Evolutionary conservation across 2,113 vertebrate species (phyloP).

Genomic region (Amblyornis subalaris): DNA sequence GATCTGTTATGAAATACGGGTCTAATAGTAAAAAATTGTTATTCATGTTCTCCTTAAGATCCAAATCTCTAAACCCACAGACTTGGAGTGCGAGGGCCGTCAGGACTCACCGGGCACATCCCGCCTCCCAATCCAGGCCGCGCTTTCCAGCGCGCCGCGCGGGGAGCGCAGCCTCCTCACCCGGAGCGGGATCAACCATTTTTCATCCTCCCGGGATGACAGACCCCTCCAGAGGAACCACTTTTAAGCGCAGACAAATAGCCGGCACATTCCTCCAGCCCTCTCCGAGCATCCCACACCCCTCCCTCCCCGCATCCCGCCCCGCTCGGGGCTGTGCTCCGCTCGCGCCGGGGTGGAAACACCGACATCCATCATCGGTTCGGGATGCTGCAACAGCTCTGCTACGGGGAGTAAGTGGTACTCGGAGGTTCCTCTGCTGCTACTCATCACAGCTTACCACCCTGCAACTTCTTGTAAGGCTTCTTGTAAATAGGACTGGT

Average conservation of each 20-base stretch:
- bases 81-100: accelerated
- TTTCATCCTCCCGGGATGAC: constrained; percentile 37
- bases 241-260: not conserved
- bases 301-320: not conserved
- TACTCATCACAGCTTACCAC: not conserved
- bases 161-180: not conserved
- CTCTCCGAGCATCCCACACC: not conserved
- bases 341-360: not conserved
- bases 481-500: accelerated
- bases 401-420: not conserved
- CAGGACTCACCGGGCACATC: not conserved
- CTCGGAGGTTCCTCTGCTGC: not conserved
- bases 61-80: accelerated
- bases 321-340: not conserved
- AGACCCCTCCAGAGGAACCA: not conserved
- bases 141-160: not conserved
- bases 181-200: constrained; percentile 62
- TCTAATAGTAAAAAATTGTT: not conserved
- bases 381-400: not conserved
- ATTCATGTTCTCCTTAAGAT: too few species aligned
- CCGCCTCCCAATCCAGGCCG: not conserved
- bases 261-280: not conserved
- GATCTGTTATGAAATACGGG: accelerated
- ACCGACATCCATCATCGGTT: not conserved
- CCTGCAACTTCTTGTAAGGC: not conserved